Conservation (phyloP, 2,113 vertebrate species). For the Nicator chloris region DNA sequence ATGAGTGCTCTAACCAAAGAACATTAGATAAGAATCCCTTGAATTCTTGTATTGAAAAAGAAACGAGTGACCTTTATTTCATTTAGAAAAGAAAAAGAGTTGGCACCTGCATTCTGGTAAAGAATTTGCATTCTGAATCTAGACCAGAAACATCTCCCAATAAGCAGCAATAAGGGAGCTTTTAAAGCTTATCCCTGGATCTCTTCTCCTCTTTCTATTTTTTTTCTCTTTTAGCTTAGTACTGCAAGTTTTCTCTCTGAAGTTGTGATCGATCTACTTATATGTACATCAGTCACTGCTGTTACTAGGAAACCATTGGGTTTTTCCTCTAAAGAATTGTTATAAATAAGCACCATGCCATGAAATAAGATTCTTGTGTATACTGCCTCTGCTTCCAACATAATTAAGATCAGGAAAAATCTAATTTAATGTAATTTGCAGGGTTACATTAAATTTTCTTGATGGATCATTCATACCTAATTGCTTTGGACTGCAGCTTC, state of each 20-base stretch:
- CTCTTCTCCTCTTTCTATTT: not conserved
- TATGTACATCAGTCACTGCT: slow-evolving; percentile 17
- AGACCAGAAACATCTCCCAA: not conserved
- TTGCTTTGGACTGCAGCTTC: slow-evolving; percentile 12
- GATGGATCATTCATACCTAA: slow-evolving; percentile 41
- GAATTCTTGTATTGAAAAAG: not conserved
- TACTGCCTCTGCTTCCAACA: slow-evolving; percentile 25
- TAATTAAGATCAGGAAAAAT: slow-evolving; percentile 52
- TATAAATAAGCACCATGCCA: slow-evolving; percentile 18
- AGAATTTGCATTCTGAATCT: not conserved
- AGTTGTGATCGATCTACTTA: slow-evolving; percentile 39
- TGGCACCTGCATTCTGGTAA: not conserved
- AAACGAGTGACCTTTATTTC: not conserved
- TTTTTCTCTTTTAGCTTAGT: not conserved
- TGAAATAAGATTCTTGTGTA: slow-evolving; percentile 4
- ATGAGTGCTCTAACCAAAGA: not conserved
- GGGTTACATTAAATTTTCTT: slow-evolving; percentile 42
- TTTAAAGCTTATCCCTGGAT: not conserved
- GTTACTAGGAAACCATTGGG: slow-evolving; percentile 47
- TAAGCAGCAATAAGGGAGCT: not conserved
- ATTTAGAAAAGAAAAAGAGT: not conserved
- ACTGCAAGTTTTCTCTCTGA: slow-evolving; percentile 21
- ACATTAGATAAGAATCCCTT: not conserved
- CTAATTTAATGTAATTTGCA: slow-evolving; percentile 29
- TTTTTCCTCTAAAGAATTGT: slow-evolving; percentile 35